Base-by-base conservation (phyloP, 2,113 vertebrate species). In the Chlamydotis undulata region DNA sequence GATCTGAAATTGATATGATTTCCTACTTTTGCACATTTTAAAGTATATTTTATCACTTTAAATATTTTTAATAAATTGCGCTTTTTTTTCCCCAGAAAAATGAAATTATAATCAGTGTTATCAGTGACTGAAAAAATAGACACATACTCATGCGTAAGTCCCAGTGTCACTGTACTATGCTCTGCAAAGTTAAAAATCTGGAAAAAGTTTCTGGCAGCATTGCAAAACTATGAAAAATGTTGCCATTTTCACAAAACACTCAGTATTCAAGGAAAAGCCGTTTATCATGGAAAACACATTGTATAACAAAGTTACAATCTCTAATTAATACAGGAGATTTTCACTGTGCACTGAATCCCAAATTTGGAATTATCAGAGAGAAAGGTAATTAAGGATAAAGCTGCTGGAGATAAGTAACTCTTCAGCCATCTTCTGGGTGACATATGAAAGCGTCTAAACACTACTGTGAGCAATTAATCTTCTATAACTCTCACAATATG, bases 361-460 rank as follows among this genome's bases (percentile, higher is more conserved):
- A 94, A 91, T 89, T 91, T 57, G 87, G 91, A 96, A 94, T 96
- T 97, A 97, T 93, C 95, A 57, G 91, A 26, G 11, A 83, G 86
- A 52, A 59, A 96, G 96, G 94, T 97, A 96, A 97, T 97, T 96
- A 97, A 94, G 95, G 94, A 70, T 97, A 81, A 87, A 95, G 86
- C 96, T 96, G 86, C 86, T 94, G 94, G 96, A 97, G 89, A 95
- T 95, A 96, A 96, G 93, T 76, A 91, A 97, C 93, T 96, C 80
- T 89, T 96, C 87, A 96, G 81, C 94, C 94, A 95, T 96, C 94
- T 96, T 95, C 87, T 89, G 93, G 89, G 83, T 94, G 94, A 95
- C 91, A 50, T 81, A 15, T 71, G 73, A 91, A 68, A 68, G 78
- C 3, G 0, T 82, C 91, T 35, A 14, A 92, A 83, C 69, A 76